These are phyloP conservation scores for Acipenser oxyrinchus DNA, from an alignment of 2,797 vertebrate genomes.

Conservation along the genomic window DNA sequence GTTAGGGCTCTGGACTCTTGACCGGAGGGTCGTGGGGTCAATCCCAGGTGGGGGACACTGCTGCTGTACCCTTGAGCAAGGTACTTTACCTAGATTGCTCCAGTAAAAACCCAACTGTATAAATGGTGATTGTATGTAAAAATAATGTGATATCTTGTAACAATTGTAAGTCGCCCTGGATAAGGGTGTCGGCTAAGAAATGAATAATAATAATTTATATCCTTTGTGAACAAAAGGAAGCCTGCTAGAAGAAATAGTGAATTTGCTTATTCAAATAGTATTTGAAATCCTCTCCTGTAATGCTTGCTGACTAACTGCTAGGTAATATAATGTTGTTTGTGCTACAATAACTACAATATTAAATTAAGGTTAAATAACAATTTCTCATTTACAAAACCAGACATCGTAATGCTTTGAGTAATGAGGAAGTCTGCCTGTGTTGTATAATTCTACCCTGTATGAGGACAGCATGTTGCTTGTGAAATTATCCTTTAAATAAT, in stretches of 20 bases:
- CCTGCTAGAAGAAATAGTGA: neutral
- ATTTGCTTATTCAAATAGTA: neutral
- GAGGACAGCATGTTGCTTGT: neutral
- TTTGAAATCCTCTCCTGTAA: neutral
- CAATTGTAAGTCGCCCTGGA: too few relatives aligned
- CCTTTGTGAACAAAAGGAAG: neutral
- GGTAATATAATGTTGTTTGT: neutral
- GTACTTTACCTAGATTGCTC: too few relatives aligned
- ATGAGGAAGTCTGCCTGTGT: neutral
- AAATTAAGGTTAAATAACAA: neutral
- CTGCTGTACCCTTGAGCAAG: too few relatives aligned
- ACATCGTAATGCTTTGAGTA: neutral
- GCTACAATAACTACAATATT: neutral
- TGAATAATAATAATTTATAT: neutral
- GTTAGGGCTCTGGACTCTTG: too few relatives aligned
- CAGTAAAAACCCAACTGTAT: too few relatives aligned
- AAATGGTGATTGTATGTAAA: too few relatives aligned
- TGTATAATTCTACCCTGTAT: neutral
- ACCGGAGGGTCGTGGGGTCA: too few relatives aligned
- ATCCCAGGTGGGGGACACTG: too few relatives aligned
- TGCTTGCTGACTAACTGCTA: neutral
- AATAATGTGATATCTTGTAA: too few relatives aligned
- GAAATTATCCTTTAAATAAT: slow-evolving; percentile 5
- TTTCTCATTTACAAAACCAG: neutral
- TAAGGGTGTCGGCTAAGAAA: too few relatives aligned